Base-by-base conservation (phyloP, 37 sponge, comb jelly and placozoan species). In the Trichoplax adhaerens region DNA sequence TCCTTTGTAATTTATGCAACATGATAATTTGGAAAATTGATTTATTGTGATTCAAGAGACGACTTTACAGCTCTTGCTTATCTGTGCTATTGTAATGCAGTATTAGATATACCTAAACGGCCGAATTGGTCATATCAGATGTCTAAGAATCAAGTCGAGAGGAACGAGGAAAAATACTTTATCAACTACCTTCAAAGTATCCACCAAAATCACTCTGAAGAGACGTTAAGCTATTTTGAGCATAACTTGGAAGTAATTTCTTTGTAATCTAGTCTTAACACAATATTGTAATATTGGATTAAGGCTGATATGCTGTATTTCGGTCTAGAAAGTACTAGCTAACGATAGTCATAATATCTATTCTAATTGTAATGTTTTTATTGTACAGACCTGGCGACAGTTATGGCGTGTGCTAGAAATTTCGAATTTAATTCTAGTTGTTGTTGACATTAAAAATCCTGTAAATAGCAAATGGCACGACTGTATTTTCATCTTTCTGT, bases 391-490 rank as follows among this genome's bases (percentile, higher is more conserved):
- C 1, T 96, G 98, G 98, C 54, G 93, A 49, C 89, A 96, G 75
- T 72, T 96, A 60, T 96, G 98, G 98, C 78, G 98, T 52, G 94
- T 91, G 48, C 72, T 96, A 74, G 98, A 96, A 66, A 78, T 89
- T 58, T 92, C 94, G 5, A 75, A 88, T 60, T 78, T 92, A 46
- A 57, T 92, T 3, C 81, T 91, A 5, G 71, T 92, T 49, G 83
- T 92, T 56, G 77, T 82, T 2, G 94, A 92, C 58, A 74, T 85
- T 29, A 57, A 86, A 53, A 85, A 89, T 70, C 91, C 94, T 12
- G 92, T 88, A 61, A 74, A 74, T 68, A 0, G 6, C 47, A 29
- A 29, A 29, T 29, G 29, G 29, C 29, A 29, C 29, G 29, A 29
- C 29, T 29, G 29, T 29, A 29, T 29, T 29, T 29, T 29, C 29